These are phyloP conservation scores for Labia minor DNA, from an alignment of 2,888 invertebrate genomes.

Conservation along the genomic window DNA sequence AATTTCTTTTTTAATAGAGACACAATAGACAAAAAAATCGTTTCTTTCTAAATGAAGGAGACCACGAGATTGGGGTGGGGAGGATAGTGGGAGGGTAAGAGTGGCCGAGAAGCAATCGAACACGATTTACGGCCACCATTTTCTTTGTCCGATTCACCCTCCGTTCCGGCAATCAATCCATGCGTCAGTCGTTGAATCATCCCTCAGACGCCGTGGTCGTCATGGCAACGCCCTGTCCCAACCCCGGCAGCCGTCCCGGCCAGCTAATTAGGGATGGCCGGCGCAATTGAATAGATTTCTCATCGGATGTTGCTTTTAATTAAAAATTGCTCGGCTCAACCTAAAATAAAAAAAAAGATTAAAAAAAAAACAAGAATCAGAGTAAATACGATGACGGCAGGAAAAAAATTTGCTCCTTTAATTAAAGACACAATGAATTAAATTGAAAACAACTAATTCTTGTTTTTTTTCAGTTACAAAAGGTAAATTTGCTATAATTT, in stretches of 20 bases:
- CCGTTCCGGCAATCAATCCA: constrained; percentile 7
- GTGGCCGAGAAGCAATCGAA: not conserved
- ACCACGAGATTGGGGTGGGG: too few relatives aligned
- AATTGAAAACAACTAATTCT: too few relatives aligned
- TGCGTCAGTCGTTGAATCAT: constrained; percentile 4
- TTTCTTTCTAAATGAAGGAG: too few relatives aligned
- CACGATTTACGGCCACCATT: constrained; percentile 13
- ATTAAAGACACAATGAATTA: too few relatives aligned
- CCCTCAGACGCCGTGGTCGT: not conserved
- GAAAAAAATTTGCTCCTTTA: too few relatives aligned
- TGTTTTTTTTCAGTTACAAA: too few relatives aligned
- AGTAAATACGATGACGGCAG: too few relatives aligned
- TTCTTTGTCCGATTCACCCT: not conserved
- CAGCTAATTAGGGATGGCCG: not conserved
- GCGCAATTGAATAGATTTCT: not conserved
- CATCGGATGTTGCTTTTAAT: constrained; percentile 13
- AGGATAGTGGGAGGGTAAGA: too few relatives aligned
- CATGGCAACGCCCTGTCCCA: not conserved
- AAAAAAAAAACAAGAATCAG: too few relatives aligned
- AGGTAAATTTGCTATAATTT: too few relatives aligned
- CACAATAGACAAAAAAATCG: too few relatives aligned
- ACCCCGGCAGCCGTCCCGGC: not conserved
- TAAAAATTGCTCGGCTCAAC: not conserved
- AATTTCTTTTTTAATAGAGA: too few relatives aligned
- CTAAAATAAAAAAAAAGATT: not conserved